Base-by-base conservation (phyloP, 2,888 invertebrate genomes). In the Nymphalis polychloros region DNA sequence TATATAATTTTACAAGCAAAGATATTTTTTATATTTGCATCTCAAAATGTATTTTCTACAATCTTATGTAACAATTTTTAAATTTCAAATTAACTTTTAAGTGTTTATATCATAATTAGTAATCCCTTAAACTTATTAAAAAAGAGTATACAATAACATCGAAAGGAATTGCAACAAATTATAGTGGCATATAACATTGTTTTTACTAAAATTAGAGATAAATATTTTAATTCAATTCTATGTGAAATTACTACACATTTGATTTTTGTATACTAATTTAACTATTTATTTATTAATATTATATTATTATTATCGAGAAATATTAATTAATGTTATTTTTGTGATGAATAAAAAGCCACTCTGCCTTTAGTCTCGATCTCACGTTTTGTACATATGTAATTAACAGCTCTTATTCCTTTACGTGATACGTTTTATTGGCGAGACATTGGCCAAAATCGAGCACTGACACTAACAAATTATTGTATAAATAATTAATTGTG, bases 351-450 rank as follows among this genome's bases (percentile, higher is more conserved):
- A 84, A 85, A 78, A 77, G 76, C 74, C 74, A 79, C 67, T 74
- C 75, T 85, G 84, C 89, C 89, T 89, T 87, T 81, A 79, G 81
- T 87, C 88, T 87, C 85, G 77, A 77, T 81, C 84, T 86, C 84
- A 83, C 84, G 83, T 85, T 83, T 81, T 92, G 90, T 92, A 91
- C 88, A 91, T 90, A 90, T 91, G 87, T 89, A 89, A 90, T 87
- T 88, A 87, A 84, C 83, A 81, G 77, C 77, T 84, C 77, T 80
- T 82, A 31, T 85, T 84, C 74, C 76, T 82, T 83, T 84, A 79
- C 79, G 78, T 78, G 80, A 67, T 79, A 77, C 74, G 61, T 65
- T 72, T 68, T 66, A 55, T 67, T 69, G 66, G 68, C 65, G 60
- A 53, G 70, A 61, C 67, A 64, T 67, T 64, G 50, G 64, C 64